Evolutionary conservation across 23 tunicate genomes (phyloP).

Genomic region (Diplosoma virens): DNA sequence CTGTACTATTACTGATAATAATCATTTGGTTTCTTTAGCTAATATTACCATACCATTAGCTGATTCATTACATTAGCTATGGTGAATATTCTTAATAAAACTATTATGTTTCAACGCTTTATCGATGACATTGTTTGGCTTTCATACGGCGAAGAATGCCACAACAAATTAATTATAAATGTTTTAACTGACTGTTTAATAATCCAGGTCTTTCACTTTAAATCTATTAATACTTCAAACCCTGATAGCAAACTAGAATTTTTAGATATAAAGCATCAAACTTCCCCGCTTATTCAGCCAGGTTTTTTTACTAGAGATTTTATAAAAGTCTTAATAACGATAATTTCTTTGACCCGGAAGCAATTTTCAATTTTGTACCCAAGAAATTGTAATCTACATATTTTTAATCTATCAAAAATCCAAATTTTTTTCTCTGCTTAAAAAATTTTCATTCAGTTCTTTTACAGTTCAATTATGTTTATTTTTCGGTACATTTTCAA

Average conservation of each 20-base stretch:
- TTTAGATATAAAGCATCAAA: not conserved
- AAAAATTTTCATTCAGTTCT: too few species aligned
- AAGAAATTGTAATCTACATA: too few species aligned
- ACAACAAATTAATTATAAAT: not conserved
- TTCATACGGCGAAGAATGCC: not conserved
- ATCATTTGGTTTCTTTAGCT: not conserved
- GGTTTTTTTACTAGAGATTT: not conserved
- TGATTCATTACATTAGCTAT: not conserved
- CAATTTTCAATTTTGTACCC: too few species aligned
- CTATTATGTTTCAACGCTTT: not conserved
- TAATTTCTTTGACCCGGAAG: too few species aligned
- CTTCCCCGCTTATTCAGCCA: not conserved
- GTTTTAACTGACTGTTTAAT: too few species aligned
- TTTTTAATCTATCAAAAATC: too few species aligned
- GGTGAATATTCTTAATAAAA: not conserved
- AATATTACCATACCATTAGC: conserved; percentile 3
- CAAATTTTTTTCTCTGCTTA: too few species aligned
- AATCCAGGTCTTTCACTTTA: too few species aligned
- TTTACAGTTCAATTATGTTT: too few species aligned
- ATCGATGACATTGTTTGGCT: conserved; percentile 10
- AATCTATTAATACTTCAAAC: not conserved
- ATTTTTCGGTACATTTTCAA: too few species aligned
- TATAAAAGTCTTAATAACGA: not conserved
- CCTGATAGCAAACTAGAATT: not conserved
- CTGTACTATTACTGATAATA: too few species aligned